Percentiles rank a stretch among this genome's conserved stretches.
Evolutionary conservation across 2,797 vertebrate genomes (phyloP).

Genomic region (Stomatorhinus walkeri): DNA sequence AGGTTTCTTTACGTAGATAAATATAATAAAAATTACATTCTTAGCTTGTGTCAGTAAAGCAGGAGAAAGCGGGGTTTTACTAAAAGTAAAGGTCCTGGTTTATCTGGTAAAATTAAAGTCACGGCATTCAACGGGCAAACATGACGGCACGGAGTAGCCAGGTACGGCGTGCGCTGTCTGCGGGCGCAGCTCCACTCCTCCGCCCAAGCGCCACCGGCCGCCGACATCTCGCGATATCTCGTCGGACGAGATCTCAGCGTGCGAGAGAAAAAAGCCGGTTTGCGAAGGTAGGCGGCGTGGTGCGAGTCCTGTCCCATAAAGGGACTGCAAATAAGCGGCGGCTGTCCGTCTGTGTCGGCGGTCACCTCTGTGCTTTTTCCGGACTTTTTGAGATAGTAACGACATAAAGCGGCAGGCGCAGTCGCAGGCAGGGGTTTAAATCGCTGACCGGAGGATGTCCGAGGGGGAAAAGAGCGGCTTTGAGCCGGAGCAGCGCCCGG

Average conservation of each 20-base stretch:
- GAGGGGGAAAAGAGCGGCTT: conserved; percentile 5
- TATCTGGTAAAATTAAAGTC: not conserved
- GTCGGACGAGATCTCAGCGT: not conserved
- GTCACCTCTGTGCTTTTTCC: not conserved
- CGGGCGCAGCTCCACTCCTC: not conserved
- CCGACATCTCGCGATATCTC: conserved; percentile 1
- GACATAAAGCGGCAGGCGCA: too few species aligned
- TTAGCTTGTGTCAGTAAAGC: not conserved
- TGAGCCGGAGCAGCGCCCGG: conserved; percentile 6
- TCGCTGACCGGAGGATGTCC: not conserved
- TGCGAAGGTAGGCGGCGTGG: conserved; percentile 1
- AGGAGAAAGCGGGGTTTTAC: not conserved
- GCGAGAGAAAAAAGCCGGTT: not conserved
- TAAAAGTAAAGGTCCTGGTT: not conserved
- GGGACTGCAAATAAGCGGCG: not conserved
- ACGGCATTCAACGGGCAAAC: not conserved
- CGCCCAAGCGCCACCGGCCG: not conserved
- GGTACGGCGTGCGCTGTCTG: not conserved
- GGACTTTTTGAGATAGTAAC: not conserved
- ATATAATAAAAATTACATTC: not conserved
- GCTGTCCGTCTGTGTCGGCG: not conserved
- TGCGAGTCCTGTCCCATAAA: not conserved
- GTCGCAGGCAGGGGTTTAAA: not conserved
- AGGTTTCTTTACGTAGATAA: not conserved
- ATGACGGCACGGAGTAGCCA: not conserved